Evolutionary conservation across 2,888 invertebrate genomes (phyloP), one percentile per base, ranked within the genome.

Genomic region (Sminthurides aquaticus): DNA sequence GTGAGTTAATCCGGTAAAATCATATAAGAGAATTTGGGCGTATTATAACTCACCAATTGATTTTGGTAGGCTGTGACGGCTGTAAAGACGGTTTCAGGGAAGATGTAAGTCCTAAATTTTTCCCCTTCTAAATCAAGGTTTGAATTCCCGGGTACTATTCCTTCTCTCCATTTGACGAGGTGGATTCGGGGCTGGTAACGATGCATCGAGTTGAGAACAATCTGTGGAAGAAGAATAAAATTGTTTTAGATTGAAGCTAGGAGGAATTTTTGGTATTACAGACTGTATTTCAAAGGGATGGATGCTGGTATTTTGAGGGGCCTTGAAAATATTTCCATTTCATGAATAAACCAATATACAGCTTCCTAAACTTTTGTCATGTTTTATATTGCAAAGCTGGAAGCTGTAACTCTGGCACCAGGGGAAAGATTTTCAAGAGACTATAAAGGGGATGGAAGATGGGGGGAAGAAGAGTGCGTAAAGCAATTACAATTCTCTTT

Each of bases 11-110:
- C n/a, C n/a, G n/a, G n/a, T n/a, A n/a, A n/a, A n/a, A n/a, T n/a
- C n/a, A n/a, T n/a, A n/a, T n/a, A n/a, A n/a, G n/a, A n/a, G n/a
- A n/a, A n/a, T n/a, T n/a, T n/a, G n/a, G n/a, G n/a, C n/a, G n/a
- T n/a, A n/a, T n/a, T n/a, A n/a, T n/a, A 22, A 84, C 86, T 84
- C 78, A 90, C 89, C 84, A 90, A 85, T 83, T 98, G 98, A 82
- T 98, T 98, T 82, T 98, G 98, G 83, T 98, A 98, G 69, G 98
- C 98, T 67, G 98, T 98, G 74, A 98, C 98, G 65, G 97, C 98
- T 65, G 97, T 98, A 84, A 99, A 99, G 73, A 96, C 91, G 64
- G 95, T 92, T 82, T 98, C 97, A 8, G 95, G 92, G 81, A 96
- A 99, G 76, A 96, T 88, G 81, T 91, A 98, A 62, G 96, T 95